phyloP scores from a whole-genome alignment of 1,140 invertebrate genomes.

The Drosophila triauraria region DNA sequence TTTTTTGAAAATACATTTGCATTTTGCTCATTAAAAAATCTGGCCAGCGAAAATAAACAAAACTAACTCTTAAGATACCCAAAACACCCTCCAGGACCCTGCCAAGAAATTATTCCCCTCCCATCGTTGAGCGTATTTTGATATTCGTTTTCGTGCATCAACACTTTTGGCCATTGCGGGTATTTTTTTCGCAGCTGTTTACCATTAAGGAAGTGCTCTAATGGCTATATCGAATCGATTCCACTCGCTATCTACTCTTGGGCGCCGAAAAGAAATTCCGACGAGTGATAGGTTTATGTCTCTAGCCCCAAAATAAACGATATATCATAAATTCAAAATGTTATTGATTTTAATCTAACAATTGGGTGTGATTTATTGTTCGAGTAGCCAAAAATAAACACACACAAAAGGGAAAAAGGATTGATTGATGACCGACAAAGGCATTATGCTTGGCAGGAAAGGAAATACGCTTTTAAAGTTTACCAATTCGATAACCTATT shows the following conservation, averaged over 20 bases:
- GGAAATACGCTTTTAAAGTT: background rate
- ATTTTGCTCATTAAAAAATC: constrained; percentile 67
- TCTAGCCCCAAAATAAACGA: constrained; percentile 65
- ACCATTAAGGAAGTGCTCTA: constrained; percentile 75
- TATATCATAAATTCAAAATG: constrained; percentile 57
- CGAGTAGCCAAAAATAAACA: constrained; percentile 16
- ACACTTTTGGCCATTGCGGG: constrained; percentile 52
- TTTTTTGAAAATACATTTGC: constrained; percentile 59
- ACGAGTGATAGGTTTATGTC: constrained; percentile 69
- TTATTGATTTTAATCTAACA: constrained; percentile 63
- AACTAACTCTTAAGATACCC: constrained; percentile 18
- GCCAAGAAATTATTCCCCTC: background rate
- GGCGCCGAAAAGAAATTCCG: constrained; percentile 24
- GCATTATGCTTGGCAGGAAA: background rate
- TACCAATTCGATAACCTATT: background rate
- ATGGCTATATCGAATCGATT: constrained; percentile 56
- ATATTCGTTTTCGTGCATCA: constrained; percentile 67
- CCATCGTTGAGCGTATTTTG: constrained; percentile 44
- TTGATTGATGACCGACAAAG: background rate
- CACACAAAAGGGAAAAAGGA: constrained; percentile 1
- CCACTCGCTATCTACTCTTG: constrained; percentile 44
- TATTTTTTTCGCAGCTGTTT: constrained; percentile 65
- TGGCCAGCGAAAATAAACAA: constrained; percentile 40
- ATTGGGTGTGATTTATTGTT: constrained; percentile 44
- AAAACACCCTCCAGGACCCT: background rate